phyloP scores from a whole-genome alignment of 1,140 invertebrate species.

The Amphibalanus amphitrite region DNA sequence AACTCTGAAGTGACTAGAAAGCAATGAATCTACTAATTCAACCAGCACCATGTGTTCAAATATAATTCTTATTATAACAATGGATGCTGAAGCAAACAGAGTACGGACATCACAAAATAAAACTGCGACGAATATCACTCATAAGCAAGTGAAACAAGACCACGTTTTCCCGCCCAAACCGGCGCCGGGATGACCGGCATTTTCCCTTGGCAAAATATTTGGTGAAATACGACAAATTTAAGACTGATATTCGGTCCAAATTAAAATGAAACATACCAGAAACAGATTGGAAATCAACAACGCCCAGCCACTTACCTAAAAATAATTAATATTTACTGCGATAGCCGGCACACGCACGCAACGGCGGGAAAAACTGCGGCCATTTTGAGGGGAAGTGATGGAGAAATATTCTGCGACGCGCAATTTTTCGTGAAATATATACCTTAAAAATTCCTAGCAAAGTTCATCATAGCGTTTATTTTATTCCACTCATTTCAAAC shows the following conservation, averaged over 20 bases:
- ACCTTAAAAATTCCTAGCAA: too few species aligned
- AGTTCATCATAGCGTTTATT: too few species aligned
- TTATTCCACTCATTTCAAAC: too few species aligned
- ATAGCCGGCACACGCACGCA: neutral
- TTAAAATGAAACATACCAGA: neutral
- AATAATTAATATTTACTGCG: neutral
- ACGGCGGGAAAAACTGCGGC: neutral
- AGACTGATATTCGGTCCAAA: neutral
- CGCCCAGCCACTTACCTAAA: neutral
- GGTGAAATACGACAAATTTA: neutral
- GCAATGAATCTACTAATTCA: too few species aligned
- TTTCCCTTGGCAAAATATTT: neutral
- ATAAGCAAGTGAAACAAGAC: too few species aligned
- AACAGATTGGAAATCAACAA: neutral
- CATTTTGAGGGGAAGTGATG: neutral
- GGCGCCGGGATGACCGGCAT: neutral
- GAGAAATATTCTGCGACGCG: neutral
- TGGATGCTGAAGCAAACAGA: too few species aligned
- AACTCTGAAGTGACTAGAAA: too few species aligned
- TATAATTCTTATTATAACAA: too few species aligned
- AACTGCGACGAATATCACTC: too few species aligned
- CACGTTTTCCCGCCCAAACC: neutral
- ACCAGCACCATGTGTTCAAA: too few species aligned
- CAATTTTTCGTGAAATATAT: too few species aligned
- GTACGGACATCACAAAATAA: too few species aligned